Base-by-base conservation (phyloP, 2,113 vertebrate genomes). In the Siniperca chuatsi region DNA sequence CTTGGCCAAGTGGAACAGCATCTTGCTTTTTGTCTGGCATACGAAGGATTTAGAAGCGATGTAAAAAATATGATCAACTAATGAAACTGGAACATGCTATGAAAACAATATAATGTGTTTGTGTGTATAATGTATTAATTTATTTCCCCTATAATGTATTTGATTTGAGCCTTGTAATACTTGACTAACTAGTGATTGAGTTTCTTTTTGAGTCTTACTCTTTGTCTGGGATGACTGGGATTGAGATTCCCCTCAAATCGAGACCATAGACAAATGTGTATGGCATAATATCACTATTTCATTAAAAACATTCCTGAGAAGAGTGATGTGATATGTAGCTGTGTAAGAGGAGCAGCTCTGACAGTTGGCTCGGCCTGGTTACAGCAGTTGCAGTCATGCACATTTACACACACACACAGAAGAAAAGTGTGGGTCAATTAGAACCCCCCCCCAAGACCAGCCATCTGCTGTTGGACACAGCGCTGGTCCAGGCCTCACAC, bases 341-440 rank as follows among this genome's bases (percentile, higher is more conserved):
- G 18, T 91, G 88, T 90, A 89, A 90, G 86, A 85, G 79, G 87
- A 92, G 87, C 86, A 91, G 90, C 87, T 81, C 62, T 67, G 87
- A 90, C 94, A 95, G 94, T 93, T 95, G 93, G 90, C 89, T 84
- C n/a, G 58, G 83, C 70, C 64, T 50, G 73, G n/a, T 76, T 78
- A 37, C 60, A 86, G 88, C 93, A 94, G 91, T 95, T 91, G 90
- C 58, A 90, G 60, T 73, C 87, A 42, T 76, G 60, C 71, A 77
- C 86, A 72, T 66, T 55, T 25, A 82, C 52, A 78, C 69, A 81
- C 77, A 65, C 68, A 66, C 78, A 75, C 5, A 67, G 50, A 64
- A 58, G 68, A 85, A 86, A 83, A 83, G 77, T 79, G 92, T 73
- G 85, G 89, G 89, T 91, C 83, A 87, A 75, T 81, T 75, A 78